Evolutionary conservation across 2,888 invertebrate genomes (phyloP).

Genomic region (Drosophila rubida): DNA sequence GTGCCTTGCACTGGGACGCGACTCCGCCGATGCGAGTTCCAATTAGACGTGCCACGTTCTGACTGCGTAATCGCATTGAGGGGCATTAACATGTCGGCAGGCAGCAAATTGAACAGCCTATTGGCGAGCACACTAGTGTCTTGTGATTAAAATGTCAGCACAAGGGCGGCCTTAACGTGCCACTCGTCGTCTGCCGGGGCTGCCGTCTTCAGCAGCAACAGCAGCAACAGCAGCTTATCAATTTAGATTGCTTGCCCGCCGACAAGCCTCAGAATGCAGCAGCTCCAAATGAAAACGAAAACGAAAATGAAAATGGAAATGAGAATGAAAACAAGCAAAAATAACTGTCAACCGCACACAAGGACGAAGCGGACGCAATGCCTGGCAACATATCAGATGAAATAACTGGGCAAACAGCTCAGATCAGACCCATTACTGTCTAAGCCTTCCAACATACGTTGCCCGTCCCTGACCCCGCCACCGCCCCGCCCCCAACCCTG

Average conservation of each 20-base stretch:
- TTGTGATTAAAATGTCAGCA: slow-evolving; percentile 78
- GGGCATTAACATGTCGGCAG: slow-evolving; percentile 73
- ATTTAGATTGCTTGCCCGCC: slow-evolving; percentile 52
- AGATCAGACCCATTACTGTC: slow-evolving; percentile 37
- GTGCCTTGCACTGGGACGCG: slow-evolving; percentile 25
- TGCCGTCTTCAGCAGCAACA: too few relatives aligned
- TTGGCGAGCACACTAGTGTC: slow-evolving; percentile 22
- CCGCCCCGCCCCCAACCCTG: too few relatives aligned
- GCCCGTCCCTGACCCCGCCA: neutral
- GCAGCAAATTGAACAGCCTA: slow-evolving; percentile 53
- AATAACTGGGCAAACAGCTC: slow-evolving; percentile 57
- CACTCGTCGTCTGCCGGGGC: slow-evolving; percentile 36
- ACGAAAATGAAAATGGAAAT: slow-evolving; percentile 9
- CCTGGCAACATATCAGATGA: slow-evolving; percentile 32
- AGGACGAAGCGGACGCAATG: slow-evolving; percentile 11
- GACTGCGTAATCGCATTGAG: slow-evolving; percentile 73
- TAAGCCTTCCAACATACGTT: too few relatives aligned
- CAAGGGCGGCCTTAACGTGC: slow-evolving; percentile 39
- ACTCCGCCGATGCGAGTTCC: slow-evolving; percentile 35
- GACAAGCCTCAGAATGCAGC: slow-evolving; percentile 42
- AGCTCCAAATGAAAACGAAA: slow-evolving; percentile 26
- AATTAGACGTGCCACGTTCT: slow-evolving; percentile 53
- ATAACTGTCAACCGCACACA: slow-evolving; percentile 63
- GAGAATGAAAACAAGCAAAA: slow-evolving; percentile 24
- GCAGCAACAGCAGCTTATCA: slow-evolving; percentile 61